These are phyloP conservation scores for Conomelus anceps DNA, from an alignment of 2,888 invertebrate species.

Conservation along the genomic window DNA sequence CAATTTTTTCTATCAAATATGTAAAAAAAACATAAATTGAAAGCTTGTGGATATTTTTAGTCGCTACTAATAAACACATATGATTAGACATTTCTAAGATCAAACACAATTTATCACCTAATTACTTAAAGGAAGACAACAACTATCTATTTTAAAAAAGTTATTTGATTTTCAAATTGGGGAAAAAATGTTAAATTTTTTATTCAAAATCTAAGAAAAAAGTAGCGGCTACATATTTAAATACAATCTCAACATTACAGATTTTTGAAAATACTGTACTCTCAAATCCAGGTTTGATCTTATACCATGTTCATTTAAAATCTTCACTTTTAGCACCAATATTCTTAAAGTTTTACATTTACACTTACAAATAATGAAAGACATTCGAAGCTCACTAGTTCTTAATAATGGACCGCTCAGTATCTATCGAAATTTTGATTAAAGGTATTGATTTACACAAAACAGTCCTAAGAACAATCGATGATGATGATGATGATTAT, in stretches of 20 bases:
- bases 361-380: slow-evolving; percentile 11
- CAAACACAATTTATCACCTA: neutral
- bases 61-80: neutral
- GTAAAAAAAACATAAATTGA: neutral
- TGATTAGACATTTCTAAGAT: neutral
- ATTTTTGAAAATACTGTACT: neutral
- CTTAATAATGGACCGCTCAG: neutral
- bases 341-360: neutral
- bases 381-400: slow-evolving; percentile 9
- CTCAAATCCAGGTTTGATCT: neutral
- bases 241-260: neutral
- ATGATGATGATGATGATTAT: neutral
- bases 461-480: neutral
- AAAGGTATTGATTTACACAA: neutral
- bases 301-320: neutral
- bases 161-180: neutral
- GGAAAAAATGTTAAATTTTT: neutral
- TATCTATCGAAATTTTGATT: neutral
- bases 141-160: neutral
- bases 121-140: neutral
- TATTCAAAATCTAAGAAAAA: neutral
- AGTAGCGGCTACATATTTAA: neutral
- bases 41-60: neutral
- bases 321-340: neutral
- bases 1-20: neutral